phyloP scores from a whole-genome alignment of 2,113 vertebrate genomes.

The Microtus richardsoni region DNA sequence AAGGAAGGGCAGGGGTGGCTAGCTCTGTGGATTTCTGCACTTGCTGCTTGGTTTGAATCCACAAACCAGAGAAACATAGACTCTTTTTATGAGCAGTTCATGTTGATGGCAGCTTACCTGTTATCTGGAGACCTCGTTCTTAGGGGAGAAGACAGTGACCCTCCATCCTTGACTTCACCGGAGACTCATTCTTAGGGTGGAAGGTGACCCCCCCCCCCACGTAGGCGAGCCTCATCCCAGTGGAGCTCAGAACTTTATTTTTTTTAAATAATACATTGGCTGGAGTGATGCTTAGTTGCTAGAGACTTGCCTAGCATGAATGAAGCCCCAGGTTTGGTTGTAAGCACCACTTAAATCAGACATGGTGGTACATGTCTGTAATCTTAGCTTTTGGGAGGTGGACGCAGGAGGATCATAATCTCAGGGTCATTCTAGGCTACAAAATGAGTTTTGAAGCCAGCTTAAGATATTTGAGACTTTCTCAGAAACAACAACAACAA shows the following conservation, averaged over 20 bases:
- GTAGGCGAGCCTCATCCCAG: neutral
- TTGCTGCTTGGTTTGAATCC: slow-evolving; percentile 92
- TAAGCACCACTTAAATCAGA: neutral
- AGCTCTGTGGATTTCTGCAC: neutral
- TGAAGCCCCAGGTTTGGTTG: neutral
- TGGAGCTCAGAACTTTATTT: slow-evolving; percentile 33
- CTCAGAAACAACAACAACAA: neutral
- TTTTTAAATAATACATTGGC: neutral
- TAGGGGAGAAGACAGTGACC: neutral
- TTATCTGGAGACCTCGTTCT: slow-evolving; percentile 85
- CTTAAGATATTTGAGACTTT: neutral
- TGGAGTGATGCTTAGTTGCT: neutral
- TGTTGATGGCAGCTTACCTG: slow-evolving; percentile 84
- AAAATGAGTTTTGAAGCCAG: neutral
- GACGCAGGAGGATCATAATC: neutral
- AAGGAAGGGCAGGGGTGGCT: too few relatives aligned
- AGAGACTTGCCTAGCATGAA: neutral
- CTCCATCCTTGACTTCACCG: neutral
- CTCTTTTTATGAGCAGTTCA: slow-evolving; percentile 92
- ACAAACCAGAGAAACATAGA: slow-evolving; percentile 92
- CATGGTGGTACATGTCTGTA: neutral
- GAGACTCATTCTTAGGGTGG: slow-evolving; percentile 82
- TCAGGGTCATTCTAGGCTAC: neutral
- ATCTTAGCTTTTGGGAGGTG: neutral
- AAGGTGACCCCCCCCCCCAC: neutral